These are phyloP conservation scores for honey bee (Apis mellifera) DNA, from an alignment of 1,140 invertebrate genomes.

Conservation along the genomic window Amel_HAv3.1 CM009933.2:4947501-4948000, in stretches of 20 bases:
- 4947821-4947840: conserved; percentile 65
- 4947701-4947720: conserved; percentile 77
- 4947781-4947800: conserved; percentile 41
- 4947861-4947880: conserved; percentile 58
- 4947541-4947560: conserved; percentile 60
- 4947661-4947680: conserved; percentile 79
- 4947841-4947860: conserved; percentile 51
- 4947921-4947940: conserved; percentile 59
- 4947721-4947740: conserved; percentile 77
- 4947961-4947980: conserved; percentile 58
- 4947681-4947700: conserved; percentile 79
- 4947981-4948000: conserved; percentile 60
- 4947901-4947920: conserved; percentile 48
- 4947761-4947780: conserved; percentile 77
- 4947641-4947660: conserved; percentile 75
- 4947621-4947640: conserved; percentile 64
- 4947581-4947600: conserved; percentile 43
- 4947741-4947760: conserved; percentile 57
- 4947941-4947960: conserved; percentile 60
- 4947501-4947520: conserved; percentile 68
- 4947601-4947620: conserved; percentile 59
- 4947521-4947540: conserved; percentile 61
- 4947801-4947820: conserved; percentile 77
- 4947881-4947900: conserved; percentile 61
- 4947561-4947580: conserved; percentile 59